Percentiles rank a stretch among this genome's conserved stretches.
Conservation (phyloP, 2,113 vertebrate species). For the Ctenodactylus gundi region DNA sequence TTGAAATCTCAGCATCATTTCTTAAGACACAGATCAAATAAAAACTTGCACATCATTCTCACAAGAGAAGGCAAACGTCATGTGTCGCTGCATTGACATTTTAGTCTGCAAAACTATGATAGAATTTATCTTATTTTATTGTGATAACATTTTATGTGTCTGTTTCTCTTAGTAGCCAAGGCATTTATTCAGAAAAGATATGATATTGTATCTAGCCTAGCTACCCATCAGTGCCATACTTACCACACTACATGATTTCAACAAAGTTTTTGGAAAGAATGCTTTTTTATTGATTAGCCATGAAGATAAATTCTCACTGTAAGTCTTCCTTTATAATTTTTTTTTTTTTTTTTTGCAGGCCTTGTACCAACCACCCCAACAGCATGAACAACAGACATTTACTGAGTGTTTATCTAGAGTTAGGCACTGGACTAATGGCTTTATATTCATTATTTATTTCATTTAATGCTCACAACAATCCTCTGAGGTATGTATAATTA, state of each 20-base stretch:
- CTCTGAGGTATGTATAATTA: conserved; percentile 1
- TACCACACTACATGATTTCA: background rate
- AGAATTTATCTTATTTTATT: background rate
- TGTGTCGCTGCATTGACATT: background rate
- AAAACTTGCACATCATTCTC: background rate
- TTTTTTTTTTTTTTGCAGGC: conserved; percentile 46
- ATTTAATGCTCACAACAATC: conserved; percentile 44
- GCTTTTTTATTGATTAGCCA: conserved; percentile 53
- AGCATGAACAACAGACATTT: conserved; percentile 22
- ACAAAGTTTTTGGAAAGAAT: conserved; percentile 7
- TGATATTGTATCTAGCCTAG: background rate
- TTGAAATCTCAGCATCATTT: background rate
- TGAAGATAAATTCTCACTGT: conserved; percentile 48
- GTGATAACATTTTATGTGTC: background rate
- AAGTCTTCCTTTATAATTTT: conserved; percentile 7
- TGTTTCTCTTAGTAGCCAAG: background rate
- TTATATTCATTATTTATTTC: conserved; percentile 59
- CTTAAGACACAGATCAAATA: background rate
- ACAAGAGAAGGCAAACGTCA: background rate
- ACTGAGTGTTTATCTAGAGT: conserved; percentile 21
- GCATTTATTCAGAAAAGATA: background rate
- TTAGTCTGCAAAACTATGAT: background rate
- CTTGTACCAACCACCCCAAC: conserved; percentile 26
- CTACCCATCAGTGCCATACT: background rate
- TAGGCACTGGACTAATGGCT: conserved; percentile 27